Base-by-base conservation (phyloP, 2,888 invertebrate species). In the Zaprionus obscuricornis region DNA sequence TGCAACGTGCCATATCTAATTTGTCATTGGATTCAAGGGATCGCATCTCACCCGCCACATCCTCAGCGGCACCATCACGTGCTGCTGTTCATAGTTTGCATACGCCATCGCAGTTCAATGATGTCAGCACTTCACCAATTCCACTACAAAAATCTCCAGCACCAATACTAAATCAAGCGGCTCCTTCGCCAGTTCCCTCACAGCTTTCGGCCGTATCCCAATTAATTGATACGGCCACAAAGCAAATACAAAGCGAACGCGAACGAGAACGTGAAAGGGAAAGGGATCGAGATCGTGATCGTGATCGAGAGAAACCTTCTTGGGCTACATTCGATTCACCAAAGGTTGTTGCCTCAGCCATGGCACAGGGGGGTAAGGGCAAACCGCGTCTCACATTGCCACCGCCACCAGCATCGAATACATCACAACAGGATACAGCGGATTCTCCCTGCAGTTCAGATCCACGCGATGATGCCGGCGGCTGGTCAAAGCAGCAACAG, bases 401-500 rank as follows among this genome's bases (percentile, higher is more conserved):
- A 3, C 87, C 88, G 6, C 84, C 87, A n/a, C 86, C 87, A 11
- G 87, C 88, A 2, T 88, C 88, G 10, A 88, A 87, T 49, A 82
- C 86, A 8, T 88, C 88, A 0, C 88, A 86, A 47, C 90, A 90
- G 37, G 88, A 89, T 5, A 85, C 90, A 1, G 92, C 92, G 0
- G 94, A 93, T 1, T 95, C 95, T 1, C 95, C 94, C 0, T 95
- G 95, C 92, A 96, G 96, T 0, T 95, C 95, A 0, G 96, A 96
- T 90, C 94, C 94, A 0, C 93, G 93, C 46, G 93, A 94, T 33
- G 93, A 94, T 24, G 92, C 60, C 0, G 69, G 55, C 22, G 68
- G 92, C 8, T 92, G 92, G 91, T 90, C 90, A 57, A 89, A 90
- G 43, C 78, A 81, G 42, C 86, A 79, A 40, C 79, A 81, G 34